Base-by-base conservation (phyloP, 1,140 invertebrate species). In the Drosophila lacertosa region DNA sequence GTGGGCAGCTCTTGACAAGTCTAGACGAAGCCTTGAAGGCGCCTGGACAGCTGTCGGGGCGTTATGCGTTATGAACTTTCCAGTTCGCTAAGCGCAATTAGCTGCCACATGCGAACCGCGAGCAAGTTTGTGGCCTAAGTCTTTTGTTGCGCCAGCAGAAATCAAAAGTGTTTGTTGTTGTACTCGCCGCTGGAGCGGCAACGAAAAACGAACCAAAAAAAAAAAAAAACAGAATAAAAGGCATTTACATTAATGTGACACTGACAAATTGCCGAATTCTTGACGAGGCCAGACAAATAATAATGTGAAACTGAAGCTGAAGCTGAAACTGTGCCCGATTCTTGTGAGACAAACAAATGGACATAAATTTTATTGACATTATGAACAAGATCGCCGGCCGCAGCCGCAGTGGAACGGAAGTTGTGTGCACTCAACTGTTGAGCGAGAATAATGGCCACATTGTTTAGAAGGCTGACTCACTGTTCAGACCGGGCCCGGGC, bases 341-440 rank as follows among this genome's bases (percentile, higher is more conserved):
- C 40, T 58, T 16, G 20, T 26, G 29, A 29, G 39, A 40, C 44
- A 51, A 63, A 83, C 77, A 86, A 86, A 80, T 50, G 74, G 74
- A 86, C 81, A 88, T 86, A 86, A 88, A 86, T 86, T 88, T 81
- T 81, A 86, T 86, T 86, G 82, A 86, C 81, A 88, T 86, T 86
- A 86, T 86, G 81, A 86, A 81, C 77, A 82, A 84, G 72, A 62
- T 74, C 47, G 68, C 69, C 47, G 57, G 42, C 58, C 69, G 78
- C 83, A 75, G 75, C 47, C 51, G 44, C 76, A 74, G 48, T 86
- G 82, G 81, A 86, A 86, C 81, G 81, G 81, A 86, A 88, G 77
- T 82, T 73, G 65, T 86, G 82, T 70, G 77, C 81, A 88, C 65
- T 86, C 81, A 74, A 81, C 72, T 84, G 80, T 84, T 84, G 68